phyloP scores from a whole-genome alignment of 2,888 invertebrate species.

The Lepetodrilus schrolli region DNA sequence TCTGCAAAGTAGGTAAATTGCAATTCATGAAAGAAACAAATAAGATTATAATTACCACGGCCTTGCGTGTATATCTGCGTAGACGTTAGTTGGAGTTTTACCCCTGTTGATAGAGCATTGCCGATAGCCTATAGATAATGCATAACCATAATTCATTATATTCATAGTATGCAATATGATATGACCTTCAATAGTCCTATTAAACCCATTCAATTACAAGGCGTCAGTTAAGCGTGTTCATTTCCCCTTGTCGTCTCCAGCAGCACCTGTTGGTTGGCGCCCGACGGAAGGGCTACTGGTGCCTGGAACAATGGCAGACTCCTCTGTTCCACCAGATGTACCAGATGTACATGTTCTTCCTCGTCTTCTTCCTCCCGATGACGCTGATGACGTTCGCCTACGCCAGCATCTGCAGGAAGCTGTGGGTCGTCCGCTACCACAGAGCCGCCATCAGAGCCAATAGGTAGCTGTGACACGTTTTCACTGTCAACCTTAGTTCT shows the following conservation, averaged over 20 bases:
- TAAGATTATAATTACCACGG: too few relatives aligned
- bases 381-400: conserved; percentile 82
- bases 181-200: too few relatives aligned
- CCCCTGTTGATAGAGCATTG: too few relatives aligned
- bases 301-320: conserved; percentile 77
- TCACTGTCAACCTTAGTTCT: not conserved
- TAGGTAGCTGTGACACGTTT: not conserved
- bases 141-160: too few relatives aligned
- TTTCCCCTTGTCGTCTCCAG: conserved; percentile 29
- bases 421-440: conserved; percentile 49
- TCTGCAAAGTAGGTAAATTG: too few relatives aligned
- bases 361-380: conserved; percentile 81
- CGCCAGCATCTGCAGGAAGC: conserved; percentile 80
- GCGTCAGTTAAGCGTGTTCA: too few relatives aligned
- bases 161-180: too few relatives aligned
- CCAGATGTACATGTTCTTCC: conserved; percentile 81
- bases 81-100: too few relatives aligned
- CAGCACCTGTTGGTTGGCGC: conserved; percentile 48
- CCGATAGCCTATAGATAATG: too few relatives aligned
- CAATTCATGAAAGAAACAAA: too few relatives aligned
- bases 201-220: too few relatives aligned
- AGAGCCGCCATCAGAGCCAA: conserved; percentile 31
- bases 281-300: conserved; percentile 77
- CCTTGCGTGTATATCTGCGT: too few relatives aligned
- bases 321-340: conserved; percentile 73